These are phyloP conservation scores for Bubo bubo DNA, from an alignment of 2,113 vertebrate genomes.

Conservation along the genomic window DNA sequence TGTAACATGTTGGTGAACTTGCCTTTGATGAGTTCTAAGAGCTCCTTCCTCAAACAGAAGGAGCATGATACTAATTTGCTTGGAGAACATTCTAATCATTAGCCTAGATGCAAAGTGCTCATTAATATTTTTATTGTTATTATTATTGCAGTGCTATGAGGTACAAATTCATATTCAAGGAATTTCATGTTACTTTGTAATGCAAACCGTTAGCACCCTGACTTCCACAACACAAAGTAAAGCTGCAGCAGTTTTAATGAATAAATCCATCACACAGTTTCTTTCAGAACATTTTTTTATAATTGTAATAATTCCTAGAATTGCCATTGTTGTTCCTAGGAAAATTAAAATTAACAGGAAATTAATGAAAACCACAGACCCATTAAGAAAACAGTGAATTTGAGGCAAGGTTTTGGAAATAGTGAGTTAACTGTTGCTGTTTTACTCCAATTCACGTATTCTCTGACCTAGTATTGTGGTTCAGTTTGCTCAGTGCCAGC, in stretches of 20 bases:
- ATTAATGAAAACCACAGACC: not conserved
- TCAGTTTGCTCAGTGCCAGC: not conserved
- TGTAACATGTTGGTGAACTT: not conserved
- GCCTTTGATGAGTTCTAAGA: not conserved
- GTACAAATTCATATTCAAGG: not conserved
- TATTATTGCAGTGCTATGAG: not conserved
- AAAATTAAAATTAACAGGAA: not conserved
- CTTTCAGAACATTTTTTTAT: not conserved
- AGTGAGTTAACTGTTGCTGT: not conserved
- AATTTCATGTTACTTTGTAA: not conserved
- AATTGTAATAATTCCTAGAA: not conserved
- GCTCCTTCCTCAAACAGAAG: not conserved
- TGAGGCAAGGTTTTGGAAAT: not conserved
- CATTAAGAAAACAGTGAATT: not conserved
- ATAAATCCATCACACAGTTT: not conserved
- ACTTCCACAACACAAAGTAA: not conserved
- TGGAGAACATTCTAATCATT: not conserved
- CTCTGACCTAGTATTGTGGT: not conserved
- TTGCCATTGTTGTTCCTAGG: not conserved
- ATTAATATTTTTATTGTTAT: not conserved
- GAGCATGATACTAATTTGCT: not conserved
- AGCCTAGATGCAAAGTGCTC: not conserved
- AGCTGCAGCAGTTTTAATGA: not conserved
- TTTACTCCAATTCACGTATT: not conserved
- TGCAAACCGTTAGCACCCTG: not conserved